phyloP scores from a whole-genome alignment of 2,797 vertebrate species.

The Brachyrhaphis roseni region DNA sequence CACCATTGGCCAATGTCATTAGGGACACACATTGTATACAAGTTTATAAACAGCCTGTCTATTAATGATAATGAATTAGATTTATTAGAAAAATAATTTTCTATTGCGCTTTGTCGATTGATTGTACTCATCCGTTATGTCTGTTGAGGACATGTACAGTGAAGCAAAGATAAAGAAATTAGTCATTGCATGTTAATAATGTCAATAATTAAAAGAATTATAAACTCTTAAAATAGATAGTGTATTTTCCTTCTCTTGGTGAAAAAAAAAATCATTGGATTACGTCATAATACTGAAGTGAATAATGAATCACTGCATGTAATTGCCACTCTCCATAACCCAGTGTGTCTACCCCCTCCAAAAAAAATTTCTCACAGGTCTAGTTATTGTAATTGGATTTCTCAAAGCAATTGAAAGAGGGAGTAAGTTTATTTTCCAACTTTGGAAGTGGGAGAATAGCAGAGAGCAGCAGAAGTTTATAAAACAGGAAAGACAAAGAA shows the following conservation, averaged over 20 bases:
- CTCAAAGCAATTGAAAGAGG: constrained; percentile 59
- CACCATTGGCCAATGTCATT: constrained; percentile 62
- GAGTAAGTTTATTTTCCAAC: constrained; percentile 31
- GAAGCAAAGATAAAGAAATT: neutral
- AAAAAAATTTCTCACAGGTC: constrained; percentile 72
- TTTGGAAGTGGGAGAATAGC: constrained; percentile 36
- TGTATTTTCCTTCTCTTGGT: constrained; percentile 9
- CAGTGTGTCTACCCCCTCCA: constrained; percentile 64
- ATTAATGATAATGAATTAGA: constrained; percentile 27
- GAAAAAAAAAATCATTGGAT: constrained; percentile 21
- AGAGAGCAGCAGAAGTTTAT: constrained; percentile 22
- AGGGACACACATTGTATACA: constrained; percentile 32
- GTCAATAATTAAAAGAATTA: constrained; percentile 3
- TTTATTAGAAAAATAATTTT: constrained; percentile 17
- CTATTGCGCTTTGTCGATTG: constrained; percentile 1
- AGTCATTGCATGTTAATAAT: neutral
- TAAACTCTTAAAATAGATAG: neutral
- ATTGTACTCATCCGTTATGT: neutral
- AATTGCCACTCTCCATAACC: constrained; percentile 61
- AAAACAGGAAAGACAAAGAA: constrained; percentile 39
- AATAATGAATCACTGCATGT: constrained; percentile 67
- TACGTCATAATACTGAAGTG: constrained; percentile 36
- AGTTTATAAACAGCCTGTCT: constrained; percentile 10
- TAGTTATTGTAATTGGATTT: constrained; percentile 77
- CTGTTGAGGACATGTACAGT: neutral